These are phyloP conservation scores for Alloscopus bannaensis DNA, from an alignment of 2,888 invertebrate species.

Conservation along the genomic window DNA sequence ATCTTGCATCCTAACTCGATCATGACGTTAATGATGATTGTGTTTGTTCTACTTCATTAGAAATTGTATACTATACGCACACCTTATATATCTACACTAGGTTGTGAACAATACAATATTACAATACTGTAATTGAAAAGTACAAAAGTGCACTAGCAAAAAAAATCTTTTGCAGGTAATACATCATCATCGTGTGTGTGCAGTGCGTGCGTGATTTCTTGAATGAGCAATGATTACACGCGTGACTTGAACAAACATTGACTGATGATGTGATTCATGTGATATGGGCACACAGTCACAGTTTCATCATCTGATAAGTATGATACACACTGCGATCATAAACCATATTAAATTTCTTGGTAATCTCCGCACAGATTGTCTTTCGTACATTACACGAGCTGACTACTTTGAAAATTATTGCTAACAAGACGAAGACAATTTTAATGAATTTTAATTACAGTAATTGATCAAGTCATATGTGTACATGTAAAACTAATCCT, in stretches of 20 bases:
- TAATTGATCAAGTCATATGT: slow-evolving; percentile 15
- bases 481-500: no score
- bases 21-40: slow-evolving; percentile 47
- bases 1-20: slow-evolving; percentile 39
- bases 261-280: slow-evolving; percentile 37
- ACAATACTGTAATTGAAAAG: slow-evolving; percentile 42
- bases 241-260: slow-evolving; percentile 55
- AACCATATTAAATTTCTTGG: slow-evolving; percentile 18
- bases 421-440: slow-evolving; percentile 23
- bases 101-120: background rate
- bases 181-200: slow-evolving; percentile 51
- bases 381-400: slow-evolving; percentile 36
- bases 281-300: background rate
- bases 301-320: background rate
- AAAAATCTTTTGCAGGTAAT: slow-evolving; percentile 1
- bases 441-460: slow-evolving; percentile 33
- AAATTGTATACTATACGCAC: slow-evolving; percentile 16
- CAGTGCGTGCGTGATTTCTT: slow-evolving; percentile 48
- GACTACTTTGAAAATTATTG: slow-evolving; percentile 39
- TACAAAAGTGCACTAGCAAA: slow-evolving; percentile 41
- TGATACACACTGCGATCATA: slow-evolving; percentile 27
- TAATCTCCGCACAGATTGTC: slow-evolving; percentile 36
- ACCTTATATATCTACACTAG: slow-evolving; percentile 6
- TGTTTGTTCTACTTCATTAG: slow-evolving; percentile 44
- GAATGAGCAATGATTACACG: slow-evolving; percentile 52